These are phyloP conservation scores for Danio jaintianensis DNA, from an alignment of 2,797 vertebrate species.

Conservation along the genomic window DNA sequence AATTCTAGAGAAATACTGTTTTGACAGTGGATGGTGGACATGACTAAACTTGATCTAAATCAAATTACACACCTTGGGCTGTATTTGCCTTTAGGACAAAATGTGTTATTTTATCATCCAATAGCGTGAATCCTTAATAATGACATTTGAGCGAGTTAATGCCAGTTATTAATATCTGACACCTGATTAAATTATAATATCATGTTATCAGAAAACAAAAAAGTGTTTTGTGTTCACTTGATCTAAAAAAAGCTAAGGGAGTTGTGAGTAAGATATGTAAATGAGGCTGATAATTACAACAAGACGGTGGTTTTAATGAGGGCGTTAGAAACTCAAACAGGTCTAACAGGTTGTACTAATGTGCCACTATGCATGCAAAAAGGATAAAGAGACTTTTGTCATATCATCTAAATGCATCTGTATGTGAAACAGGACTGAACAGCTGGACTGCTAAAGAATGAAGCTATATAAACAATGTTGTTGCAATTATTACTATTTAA, in stretches of 20 bases:
- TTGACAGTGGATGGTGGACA: not conserved
- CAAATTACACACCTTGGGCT: not conserved
- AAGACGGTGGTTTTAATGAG: not conserved
- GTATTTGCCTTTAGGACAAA: conserved; percentile 7
- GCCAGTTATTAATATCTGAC: not conserved
- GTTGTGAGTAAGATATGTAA: conserved; percentile 26
- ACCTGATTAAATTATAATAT: not conserved
- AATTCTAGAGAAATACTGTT: not conserved
- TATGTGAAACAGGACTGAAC: conserved; percentile 5
- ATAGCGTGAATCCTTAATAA: conserved; percentile 3
- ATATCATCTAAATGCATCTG: not conserved
- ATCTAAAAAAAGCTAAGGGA: not conserved
- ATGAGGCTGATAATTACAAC: conserved; percentile 23
- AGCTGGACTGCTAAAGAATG: not conserved
- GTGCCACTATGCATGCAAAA: conserved; percentile 7
- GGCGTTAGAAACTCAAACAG: conserved; percentile 47
- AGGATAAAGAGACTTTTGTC: not conserved
- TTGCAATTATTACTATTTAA: not conserved
- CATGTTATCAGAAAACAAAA: not conserved
- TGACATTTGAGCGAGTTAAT: not conserved
- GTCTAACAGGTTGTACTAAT: conserved; percentile 47
- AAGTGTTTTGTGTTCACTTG: not conserved
- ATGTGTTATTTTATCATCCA: conserved; percentile 5
- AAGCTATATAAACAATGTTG: not conserved
- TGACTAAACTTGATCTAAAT: conserved; percentile 47